These are phyloP conservation scores for Melikaiella ostensackeni DNA, from an alignment of 2,888 invertebrate genomes.

Conservation along the genomic window DNA sequence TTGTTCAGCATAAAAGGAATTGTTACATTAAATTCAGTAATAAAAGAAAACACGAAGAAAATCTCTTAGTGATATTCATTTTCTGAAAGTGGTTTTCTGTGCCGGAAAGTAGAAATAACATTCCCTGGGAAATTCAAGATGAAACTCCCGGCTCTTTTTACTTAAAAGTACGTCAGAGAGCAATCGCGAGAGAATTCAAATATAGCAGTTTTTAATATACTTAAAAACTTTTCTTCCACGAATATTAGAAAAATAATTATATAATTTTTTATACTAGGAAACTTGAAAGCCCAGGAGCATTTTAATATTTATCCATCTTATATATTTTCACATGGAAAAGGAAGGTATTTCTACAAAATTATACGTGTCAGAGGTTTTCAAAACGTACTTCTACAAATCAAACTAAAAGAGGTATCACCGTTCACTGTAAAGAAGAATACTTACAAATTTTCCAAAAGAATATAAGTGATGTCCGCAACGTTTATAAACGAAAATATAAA, in stretches of 20 bases:
- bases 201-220: conserved; percentile 30
- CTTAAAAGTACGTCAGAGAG: conserved; percentile 39
- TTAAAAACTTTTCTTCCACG: conserved; percentile 27
- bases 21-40: conserved; percentile 23
- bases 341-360: not conserved
- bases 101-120: conserved; percentile 37
- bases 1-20: conserved; percentile 4
- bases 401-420: not conserved
- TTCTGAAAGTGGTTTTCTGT: conserved; percentile 34
- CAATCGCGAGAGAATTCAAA: conserved; percentile 31
- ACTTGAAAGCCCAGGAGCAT: conserved; percentile 6
- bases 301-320: not conserved
- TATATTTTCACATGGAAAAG: not conserved
- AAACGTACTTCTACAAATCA: not conserved
- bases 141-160: conserved; percentile 27
- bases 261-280: not conserved
- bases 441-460: too few relatives aligned
- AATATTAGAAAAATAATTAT: conserved; percentile 26
- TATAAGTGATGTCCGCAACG: too few relatives aligned
- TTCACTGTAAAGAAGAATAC: too few relatives aligned
- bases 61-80: conserved; percentile 34
- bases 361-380: conserved; percentile 2
- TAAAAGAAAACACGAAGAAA: conserved; percentile 29
- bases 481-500: too few relatives aligned
- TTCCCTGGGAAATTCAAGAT: conserved; percentile 35